Percentiles rank a stretch among this genome's conserved stretches.
Conservation (phyloP, 2,888 invertebrate genomes). For the Tipula helvola region DNA sequence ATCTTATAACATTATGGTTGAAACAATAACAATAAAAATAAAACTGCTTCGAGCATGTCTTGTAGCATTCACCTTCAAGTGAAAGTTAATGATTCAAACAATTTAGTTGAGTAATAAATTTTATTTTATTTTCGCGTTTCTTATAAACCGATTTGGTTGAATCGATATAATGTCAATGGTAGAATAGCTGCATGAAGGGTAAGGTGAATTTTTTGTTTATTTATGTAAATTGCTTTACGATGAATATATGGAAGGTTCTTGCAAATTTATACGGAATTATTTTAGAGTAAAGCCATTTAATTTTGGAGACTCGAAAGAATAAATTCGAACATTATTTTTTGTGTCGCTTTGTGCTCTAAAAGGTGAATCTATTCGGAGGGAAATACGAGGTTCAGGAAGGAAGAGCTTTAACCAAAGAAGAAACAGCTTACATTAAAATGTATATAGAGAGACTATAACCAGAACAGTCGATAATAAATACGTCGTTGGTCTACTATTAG, state of each 20-base stretch:
- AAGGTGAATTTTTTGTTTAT: background rate
- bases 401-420: too few species aligned
- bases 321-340: too few species aligned
- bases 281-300: too few species aligned
- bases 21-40: background rate
- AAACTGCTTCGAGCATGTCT: background rate
- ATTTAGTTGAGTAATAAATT: background rate
- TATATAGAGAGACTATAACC: too few species aligned
- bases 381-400: too few species aligned
- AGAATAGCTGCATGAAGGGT: background rate
- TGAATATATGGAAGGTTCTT: background rate
- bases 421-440: too few species aligned
- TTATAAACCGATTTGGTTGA: background rate
- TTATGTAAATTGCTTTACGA: background rate
- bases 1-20: background rate
- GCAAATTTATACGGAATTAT: background rate
- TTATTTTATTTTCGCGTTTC: background rate
- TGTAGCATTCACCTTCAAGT: background rate
- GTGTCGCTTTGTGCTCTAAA: too few species aligned
- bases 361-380: too few species aligned
- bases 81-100: background rate
- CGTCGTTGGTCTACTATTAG: too few species aligned
- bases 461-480: too few species aligned
- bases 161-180: background rate
- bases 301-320: too few species aligned